phyloP scores from a whole-genome alignment of 1,140 invertebrate genomes.

The Plodia interpunctella region DNA sequence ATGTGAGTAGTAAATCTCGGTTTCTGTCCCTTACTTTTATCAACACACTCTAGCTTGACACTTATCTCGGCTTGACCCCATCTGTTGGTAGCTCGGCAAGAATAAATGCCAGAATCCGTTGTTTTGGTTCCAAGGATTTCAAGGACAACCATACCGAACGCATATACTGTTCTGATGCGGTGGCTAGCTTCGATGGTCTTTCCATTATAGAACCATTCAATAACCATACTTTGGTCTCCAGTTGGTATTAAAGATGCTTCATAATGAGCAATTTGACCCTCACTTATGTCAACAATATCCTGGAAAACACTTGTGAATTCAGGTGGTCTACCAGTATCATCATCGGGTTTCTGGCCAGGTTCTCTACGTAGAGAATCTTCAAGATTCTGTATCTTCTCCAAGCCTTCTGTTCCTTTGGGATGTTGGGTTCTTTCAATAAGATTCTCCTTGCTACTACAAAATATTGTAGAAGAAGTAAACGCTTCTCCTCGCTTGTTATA shows the following conservation, averaged over 20 bases:
- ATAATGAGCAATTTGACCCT: constrained; percentile 95
- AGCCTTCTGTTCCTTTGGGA: constrained; percentile 93
- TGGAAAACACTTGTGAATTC: constrained; percentile 92
- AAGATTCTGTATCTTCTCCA: constrained; percentile 93
- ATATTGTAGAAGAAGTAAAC: constrained; percentile 93
- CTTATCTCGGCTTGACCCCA: constrained; percentile 93
- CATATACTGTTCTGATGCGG: constrained; percentile 92
- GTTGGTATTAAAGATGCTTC: constrained; percentile 95
- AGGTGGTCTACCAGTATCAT: constrained; percentile 88
- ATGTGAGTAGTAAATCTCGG: constrained; percentile 91
- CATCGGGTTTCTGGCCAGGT: constrained; percentile 81
- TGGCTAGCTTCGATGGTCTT: constrained; percentile 92
- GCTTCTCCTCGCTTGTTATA: constrained; percentile 92
- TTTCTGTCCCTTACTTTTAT: constrained; percentile 89
- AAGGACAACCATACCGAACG: constrained; percentile 96
- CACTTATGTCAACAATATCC: constrained; percentile 87
- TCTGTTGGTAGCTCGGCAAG: constrained; percentile 91
- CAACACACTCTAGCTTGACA: constrained; percentile 89
- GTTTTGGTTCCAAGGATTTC: constrained; percentile 94
- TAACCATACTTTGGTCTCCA: constrained; percentile 96
- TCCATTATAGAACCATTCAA: constrained; percentile 98
- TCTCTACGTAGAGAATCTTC: constrained; percentile 90
- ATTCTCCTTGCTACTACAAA: constrained; percentile 87
- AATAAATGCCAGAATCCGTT: constrained; percentile 91
- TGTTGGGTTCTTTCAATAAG: constrained; percentile 93